Evolutionary conservation across 2,888 invertebrate genomes (phyloP).

Genomic region (Thymelicus sylvestris): DNA sequence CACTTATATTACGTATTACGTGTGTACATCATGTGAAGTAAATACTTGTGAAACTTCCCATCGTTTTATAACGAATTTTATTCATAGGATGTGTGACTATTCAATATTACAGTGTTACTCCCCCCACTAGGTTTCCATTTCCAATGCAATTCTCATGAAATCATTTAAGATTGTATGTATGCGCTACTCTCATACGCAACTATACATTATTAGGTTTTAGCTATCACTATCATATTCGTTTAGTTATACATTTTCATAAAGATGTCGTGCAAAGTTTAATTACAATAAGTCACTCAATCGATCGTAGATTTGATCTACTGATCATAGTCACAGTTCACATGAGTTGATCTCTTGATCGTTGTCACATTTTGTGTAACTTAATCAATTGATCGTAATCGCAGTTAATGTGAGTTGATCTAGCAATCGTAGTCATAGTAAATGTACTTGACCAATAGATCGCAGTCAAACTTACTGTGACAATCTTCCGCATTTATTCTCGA

Average conservation of each 20-base stretch:
- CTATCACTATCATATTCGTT: background rate
- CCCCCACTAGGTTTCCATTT: background rate
- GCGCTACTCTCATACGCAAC: conserved; percentile 11
- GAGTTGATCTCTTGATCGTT: background rate
- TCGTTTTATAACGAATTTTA: too few relatives aligned
- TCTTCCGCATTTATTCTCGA: background rate
- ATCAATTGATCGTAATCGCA: too few relatives aligned
- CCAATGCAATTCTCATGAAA: background rate
- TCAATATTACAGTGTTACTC: background rate
- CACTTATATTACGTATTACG: too few relatives aligned
- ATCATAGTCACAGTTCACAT: background rate
- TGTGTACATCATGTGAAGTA: too few relatives aligned
- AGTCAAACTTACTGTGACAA: background rate
- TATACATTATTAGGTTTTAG: background rate
- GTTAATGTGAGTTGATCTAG: background rate
- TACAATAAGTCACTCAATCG: background rate
- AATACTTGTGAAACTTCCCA: too few relatives aligned
- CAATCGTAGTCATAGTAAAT: background rate
- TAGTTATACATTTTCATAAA: background rate
- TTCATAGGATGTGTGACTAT: too few relatives aligned
- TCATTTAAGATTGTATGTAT: conserved; percentile 16
- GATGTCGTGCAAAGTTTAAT: background rate
- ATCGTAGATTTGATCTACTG: background rate
- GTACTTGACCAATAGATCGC: too few relatives aligned
- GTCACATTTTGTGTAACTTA: background rate